Evolutionary conservation across 1,140 invertebrate genomes (phyloP).

Genomic region (Magallana angulata): DNA sequence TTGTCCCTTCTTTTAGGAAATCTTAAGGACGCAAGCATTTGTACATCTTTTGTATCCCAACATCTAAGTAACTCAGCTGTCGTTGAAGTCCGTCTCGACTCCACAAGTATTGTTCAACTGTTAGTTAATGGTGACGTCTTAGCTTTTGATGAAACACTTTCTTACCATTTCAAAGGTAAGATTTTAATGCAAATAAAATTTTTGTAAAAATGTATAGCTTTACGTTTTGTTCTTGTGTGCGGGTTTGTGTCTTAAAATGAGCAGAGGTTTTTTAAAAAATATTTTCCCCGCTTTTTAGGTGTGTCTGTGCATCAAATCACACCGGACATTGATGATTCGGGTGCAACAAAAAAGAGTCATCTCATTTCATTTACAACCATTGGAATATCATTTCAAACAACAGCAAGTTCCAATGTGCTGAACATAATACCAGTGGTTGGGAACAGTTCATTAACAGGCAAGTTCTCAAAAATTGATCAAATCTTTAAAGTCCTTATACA

Average conservation of each 20-base stretch:
- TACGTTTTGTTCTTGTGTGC: no score
- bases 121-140: conserved; percentile 43
- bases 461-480: neutral
- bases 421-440: neutral
- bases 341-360: neutral
- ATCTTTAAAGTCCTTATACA: no score
- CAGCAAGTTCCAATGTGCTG: neutral
- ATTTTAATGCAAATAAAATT: no score
- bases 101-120: conserved; percentile 39
- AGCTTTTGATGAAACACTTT: neutral
- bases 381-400: neutral
- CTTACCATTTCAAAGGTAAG: conserved; percentile 27
- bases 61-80: conserved; percentile 12
- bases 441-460: conserved; percentile 4
- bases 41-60: conserved; percentile 40
- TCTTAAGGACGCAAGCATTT: conserved; percentile 43
- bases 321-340: no score
- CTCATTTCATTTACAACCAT: conserved; percentile 6
- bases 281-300: no score
- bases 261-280: no score
- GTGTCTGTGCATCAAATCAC: neutral
- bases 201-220: no score
- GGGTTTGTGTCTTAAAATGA: no score
- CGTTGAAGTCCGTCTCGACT: conserved; percentile 50
- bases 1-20: neutral